phyloP scores from a whole-genome alignment of 2,888 invertebrate species.

The Xanthorhoe spadicearia region DNA sequence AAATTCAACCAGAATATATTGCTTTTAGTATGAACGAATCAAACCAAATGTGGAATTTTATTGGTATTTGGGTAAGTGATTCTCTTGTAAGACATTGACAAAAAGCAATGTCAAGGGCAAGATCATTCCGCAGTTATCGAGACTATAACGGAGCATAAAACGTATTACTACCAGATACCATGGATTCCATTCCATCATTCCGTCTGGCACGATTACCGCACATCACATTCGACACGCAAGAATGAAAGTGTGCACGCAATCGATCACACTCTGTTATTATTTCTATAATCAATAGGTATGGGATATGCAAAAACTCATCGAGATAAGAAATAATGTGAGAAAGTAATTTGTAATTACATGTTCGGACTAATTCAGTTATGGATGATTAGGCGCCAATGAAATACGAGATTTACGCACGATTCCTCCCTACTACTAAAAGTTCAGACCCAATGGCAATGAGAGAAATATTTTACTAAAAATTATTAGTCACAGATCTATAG shows the following conservation, averaged over 20 bases:
- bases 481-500: no score
- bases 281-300: constrained; percentile 53
- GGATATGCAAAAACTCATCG: constrained; percentile 50
- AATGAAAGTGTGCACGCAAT: constrained; percentile 60
- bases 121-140: constrained; percentile 13
- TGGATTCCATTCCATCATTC: constrained; percentile 36
- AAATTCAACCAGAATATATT: background rate
- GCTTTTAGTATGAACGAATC: background rate
- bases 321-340: constrained; percentile 42
- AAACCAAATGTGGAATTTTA: background rate
- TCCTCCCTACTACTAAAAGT: background rate
- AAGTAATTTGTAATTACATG: constrained; percentile 36
- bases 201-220: constrained; percentile 41
- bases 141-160: constrained; percentile 30
- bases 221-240: constrained; percentile 54
- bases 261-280: constrained; percentile 58
- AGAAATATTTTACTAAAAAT: no score
- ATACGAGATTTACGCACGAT: constrained; percentile 8
- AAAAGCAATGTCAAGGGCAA: constrained; percentile 36
- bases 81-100: constrained; percentile 1
- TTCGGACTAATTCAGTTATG: constrained; percentile 24
- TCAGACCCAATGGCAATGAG: no score
- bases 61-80: background rate
- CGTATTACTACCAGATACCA: constrained; percentile 31
- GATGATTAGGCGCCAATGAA: constrained; percentile 19